Evolutionary conservation across 2,113 vertebrate species (phyloP).

Genomic region (Procavia capensis): DNA sequence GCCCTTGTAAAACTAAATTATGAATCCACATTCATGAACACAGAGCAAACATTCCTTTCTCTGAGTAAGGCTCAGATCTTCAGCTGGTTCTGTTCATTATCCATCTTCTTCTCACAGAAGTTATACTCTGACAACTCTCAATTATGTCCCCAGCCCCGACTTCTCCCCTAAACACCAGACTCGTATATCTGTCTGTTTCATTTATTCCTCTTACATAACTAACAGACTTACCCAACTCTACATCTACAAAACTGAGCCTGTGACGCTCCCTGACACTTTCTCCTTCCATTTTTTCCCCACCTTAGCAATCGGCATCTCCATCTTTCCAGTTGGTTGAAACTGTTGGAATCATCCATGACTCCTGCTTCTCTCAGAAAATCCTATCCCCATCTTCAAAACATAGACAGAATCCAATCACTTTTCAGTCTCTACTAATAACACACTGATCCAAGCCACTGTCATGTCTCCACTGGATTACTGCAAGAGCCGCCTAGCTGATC

Average conservation of each 20-base stretch:
- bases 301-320: background rate
- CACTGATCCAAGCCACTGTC: background rate
- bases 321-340: background rate
- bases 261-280: background rate
- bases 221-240: background rate
- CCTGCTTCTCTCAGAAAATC: background rate
- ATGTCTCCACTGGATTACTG: background rate
- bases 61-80: background rate
- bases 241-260: background rate
- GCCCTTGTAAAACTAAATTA: background rate
- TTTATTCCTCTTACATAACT: background rate
- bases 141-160: background rate
- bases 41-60: background rate
- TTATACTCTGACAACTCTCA: background rate
- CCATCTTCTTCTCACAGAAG: background rate
- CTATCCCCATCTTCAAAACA: background rate
- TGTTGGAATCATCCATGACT: background rate
- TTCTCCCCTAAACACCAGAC: background rate
- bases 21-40: background rate
- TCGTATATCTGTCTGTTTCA: background rate
- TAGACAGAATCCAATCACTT: background rate
- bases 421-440: background rate
- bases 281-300: background rate
- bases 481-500: background rate
- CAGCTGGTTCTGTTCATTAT: background rate